phyloP scores from a whole-genome alignment of 2,113 vertebrate species.

The Myrmecobius fasciatus region DNA sequence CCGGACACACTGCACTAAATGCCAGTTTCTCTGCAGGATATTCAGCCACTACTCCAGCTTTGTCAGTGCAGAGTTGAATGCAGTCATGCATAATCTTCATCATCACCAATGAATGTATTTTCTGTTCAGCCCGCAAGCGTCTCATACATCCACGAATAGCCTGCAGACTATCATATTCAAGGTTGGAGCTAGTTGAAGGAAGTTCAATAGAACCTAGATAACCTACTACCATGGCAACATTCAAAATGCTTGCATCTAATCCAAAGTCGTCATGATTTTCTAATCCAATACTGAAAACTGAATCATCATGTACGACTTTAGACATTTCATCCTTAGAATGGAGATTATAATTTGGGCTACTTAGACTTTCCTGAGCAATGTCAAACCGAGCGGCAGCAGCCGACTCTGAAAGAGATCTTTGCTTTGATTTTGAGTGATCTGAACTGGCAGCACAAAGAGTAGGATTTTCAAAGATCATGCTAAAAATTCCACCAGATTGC shows the following conservation, averaged over 20 bases:
- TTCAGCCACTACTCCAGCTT: conserved; percentile 89
- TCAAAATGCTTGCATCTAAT: conserved; percentile 92
- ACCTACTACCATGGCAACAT: conserved; percentile 97
- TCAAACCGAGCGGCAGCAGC: conserved; percentile 86
- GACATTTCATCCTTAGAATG: conserved; percentile 90
- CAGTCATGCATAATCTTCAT: conserved; percentile 97
- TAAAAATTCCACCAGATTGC: conserved; percentile 97
- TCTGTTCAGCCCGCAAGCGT: conserved; percentile 95
- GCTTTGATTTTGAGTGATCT: conserved; percentile 84
- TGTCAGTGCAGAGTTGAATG: conserved; percentile 92
- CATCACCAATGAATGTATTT: conserved; percentile 94
- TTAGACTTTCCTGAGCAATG: conserved; percentile 72
- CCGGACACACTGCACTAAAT: conserved; percentile 96
- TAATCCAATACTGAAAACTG: conserved; percentile 85
- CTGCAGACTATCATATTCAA: conserved; percentile 95
- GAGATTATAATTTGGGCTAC: conserved; percentile 80
- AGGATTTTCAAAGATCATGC: conserved; percentile 96
- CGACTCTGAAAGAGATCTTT: conserved; percentile 87
- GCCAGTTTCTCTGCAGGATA: conserved; percentile 98
- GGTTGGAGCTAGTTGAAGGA: conserved; percentile 90
- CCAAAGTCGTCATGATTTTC: conserved; percentile 86
- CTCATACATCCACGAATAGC: conserved; percentile 98
- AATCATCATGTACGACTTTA: conserved; percentile 86
- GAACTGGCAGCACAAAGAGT: conserved; percentile 86
- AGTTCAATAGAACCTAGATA: conserved; percentile 98